Base-by-base conservation (phyloP, 2,113 vertebrate species). In the Prionailurus bengalensis region DNA sequence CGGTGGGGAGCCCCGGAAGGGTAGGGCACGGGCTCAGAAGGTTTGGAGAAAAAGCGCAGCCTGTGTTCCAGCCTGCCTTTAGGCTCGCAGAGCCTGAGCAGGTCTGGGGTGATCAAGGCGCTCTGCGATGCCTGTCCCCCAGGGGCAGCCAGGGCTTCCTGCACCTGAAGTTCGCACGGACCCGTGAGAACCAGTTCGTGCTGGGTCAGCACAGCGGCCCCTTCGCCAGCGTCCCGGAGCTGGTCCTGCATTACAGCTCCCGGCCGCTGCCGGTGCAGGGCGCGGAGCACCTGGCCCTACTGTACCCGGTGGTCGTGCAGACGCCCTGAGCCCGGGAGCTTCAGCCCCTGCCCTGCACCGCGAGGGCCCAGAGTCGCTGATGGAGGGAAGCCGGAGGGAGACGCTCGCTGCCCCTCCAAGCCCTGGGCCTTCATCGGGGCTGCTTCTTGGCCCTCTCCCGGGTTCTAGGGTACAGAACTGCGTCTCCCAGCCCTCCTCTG, bases 121-220 rank as follows among this genome's bases (percentile, higher is more conserved):
- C 45, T 25, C n/a, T 42, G 13, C 45, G 23, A 31, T 15, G 29
- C 51, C 53, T 27, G 21, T 65, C 31, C 36, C 33, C 58, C 98
- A 99, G 99, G 99, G 99, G 99, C 98, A 99, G 99, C 97, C 99
- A 99, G 6, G 99, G 99, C 63, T 99, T 99, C 94, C 99, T 99
- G 99, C 99, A 99, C 63, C 99, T 99, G 99, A 99, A 99, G 98
- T 99, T 99, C 91, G 97, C 98, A 0, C 97, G 98, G 96, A 99
- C 98, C 0, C 97, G 99, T 63, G 99, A 99, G 8, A 98, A 99
- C 19, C 99, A 99, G 33, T 99, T 99, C 25, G 98, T 99, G 33
- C 98, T 99, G 1, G 99, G 99, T 0, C 99, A 99, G 86, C 99
- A 99, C 98, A 99, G 99, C 0, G 99, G 99, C 27, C 99, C 99